Evolutionary conservation across 2,113 vertebrate species (phyloP), one percentile per base, ranked within the genome.

Genomic region (Lanius ludovicianus): DNA sequence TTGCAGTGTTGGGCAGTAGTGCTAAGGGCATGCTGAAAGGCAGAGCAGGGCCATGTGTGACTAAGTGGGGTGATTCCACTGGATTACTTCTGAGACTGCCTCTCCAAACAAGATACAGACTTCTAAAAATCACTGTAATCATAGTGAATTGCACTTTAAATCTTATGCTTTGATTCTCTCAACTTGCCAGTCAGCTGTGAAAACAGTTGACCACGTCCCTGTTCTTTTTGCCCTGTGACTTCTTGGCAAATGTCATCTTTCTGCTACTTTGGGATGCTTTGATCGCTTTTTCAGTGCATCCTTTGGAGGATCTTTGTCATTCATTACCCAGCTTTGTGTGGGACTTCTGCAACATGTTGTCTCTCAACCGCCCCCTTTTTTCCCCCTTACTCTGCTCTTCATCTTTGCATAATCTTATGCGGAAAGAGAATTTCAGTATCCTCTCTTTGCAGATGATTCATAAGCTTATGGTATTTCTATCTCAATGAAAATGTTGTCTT

Each of bases 381-480:
- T 15, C 15, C 33, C 9, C 35, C 30, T 73, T 74, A 57, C 88
- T 94, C 76, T 65, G 15, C 75, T 93, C 37, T 92, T 90, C 64
- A 47, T 92, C 76, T 95, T 94, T 94, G 79, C 88, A 95, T 88
- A 89, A 80, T 93, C 83, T 90, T 41, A 67, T 24, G 23, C 80
- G 33, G 79, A 90, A 93, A 77, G 55, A 88, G 55, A 88, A 86
- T 92, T 94, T 74, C 76, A 86, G 39, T 90, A 81, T 86, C n/a
- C 70, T 92, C 31, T 89, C 76, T 63, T 83, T 93, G 73, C 68
- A 60, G 46, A 78, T 95, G 86, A 95, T 93, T 97, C 89, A 92
- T n/a, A 63, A 44, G 21, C 62, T 87, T 18, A 55, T 31, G 39
- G 25, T 83, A 67, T 86, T 95, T 95, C 75, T 93, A 9, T 59